Base-by-base conservation (phyloP, 2,113 vertebrate genomes). In the Myanophis thanlyinensis region DNA sequence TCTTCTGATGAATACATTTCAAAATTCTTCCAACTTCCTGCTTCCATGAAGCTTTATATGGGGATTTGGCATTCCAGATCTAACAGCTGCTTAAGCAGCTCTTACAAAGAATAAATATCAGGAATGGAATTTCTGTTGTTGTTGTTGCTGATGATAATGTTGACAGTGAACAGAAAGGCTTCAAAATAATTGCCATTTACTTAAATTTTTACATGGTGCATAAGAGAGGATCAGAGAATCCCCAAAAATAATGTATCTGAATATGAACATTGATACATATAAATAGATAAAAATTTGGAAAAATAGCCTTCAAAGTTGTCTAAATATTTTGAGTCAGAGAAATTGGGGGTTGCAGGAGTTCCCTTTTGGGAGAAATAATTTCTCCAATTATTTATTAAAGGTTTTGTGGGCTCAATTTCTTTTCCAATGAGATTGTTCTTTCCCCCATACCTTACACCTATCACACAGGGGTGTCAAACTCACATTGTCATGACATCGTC, bases 11-110 rank as follows among this genome's bases (percentile, higher is more conserved):
- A 22, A 52, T 87, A 91, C 11, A 52, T 91, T 94, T 87, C 93
- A 73, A 88, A 90, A 25, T 92, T 93, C 67, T 85, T 53, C 51
- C 0, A 0, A 40, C 56, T 95, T 95, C 85, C 51, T 90, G 48
- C 86, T 94, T 92, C 54, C 27, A 87, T 13, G n/a, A 51, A 59
- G 20, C 54, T 96, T 94, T 93, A 95, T 47, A 47, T 94, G 89
- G 51, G 0, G 0, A 93, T 87, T 59, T 95, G 93, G 91, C 87
- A 94, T 92, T 30, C 48, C 85, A 80, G 51, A 95, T 85, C 87
- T 62, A 93, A 80, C 91, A 95, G 87, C 87, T 96, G 93, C 15
- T 93, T 56, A 94, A 90, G 92, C 86, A 92, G 52, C 20, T 94
- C 89, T 94, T 62, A 18, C 40, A 87, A 51, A 91, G 89, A 94